Conservation (phyloP, 2,888 invertebrate species). For the Auanema sp. region DNA sequence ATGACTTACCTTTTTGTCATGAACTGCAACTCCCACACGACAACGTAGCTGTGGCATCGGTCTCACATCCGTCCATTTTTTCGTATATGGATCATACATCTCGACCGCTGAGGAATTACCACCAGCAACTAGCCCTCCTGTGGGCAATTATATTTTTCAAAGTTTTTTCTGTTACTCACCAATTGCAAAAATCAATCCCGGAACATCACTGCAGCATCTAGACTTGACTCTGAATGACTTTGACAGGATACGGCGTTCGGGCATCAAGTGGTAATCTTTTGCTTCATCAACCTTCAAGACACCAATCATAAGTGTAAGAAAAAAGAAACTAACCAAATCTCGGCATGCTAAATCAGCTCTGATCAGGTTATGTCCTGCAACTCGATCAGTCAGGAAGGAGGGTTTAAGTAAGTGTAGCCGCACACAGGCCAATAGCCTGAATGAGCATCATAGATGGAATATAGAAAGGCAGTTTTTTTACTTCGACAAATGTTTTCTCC, state of each 20-base stretch:
- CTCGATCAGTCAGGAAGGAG: constrained; percentile 77
- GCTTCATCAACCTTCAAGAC: constrained; percentile 81
- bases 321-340: constrained; percentile 33
- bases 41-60: constrained; percentile 83
- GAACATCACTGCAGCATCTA: constrained; percentile 74
- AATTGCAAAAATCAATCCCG: constrained; percentile 63
- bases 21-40: constrained; percentile 79
- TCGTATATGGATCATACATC: constrained; percentile 76
- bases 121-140: constrained; percentile 68
- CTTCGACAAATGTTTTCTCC: constrained; percentile 67
- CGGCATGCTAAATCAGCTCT: constrained; percentile 72
- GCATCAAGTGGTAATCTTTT: constrained; percentile 83
- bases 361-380: constrained; percentile 66
- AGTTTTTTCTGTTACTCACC: constrained; percentile 20
- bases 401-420: constrained; percentile 80
- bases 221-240: constrained; percentile 76
- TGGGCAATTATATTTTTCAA: constrained; percentile 3
- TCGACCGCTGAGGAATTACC: constrained; percentile 77
- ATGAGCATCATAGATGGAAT: too few relatives aligned
- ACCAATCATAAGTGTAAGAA: background rate
- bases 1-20: constrained; percentile 70
- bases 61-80: constrained; percentile 76
- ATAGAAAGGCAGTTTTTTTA: background rate
- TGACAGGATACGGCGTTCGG: constrained; percentile 78
- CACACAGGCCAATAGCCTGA: constrained; percentile 74